Percentiles rank a stretch among this genome's conserved stretches.
These are phyloP conservation scores for Monopterus albus DNA, from an alignment of 2,113 vertebrate species.

Conservation along the genomic window DNA sequence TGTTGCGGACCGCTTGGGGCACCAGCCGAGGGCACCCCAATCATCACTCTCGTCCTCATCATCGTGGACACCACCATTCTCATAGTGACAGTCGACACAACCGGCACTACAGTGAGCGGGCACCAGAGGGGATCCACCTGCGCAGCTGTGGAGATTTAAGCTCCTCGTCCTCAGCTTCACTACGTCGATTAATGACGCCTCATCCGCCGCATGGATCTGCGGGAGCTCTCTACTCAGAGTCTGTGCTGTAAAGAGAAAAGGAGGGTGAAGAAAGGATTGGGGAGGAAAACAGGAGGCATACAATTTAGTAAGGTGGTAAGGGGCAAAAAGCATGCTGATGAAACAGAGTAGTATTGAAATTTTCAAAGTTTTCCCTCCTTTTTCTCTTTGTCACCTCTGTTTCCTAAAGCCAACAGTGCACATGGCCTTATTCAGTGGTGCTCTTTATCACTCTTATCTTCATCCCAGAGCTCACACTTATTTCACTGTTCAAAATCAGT, in stretches of 20 bases:
- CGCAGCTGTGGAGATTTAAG: conserved; percentile 95
- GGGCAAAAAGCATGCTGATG: conserved; percentile 1
- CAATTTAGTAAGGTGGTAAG: neutral
- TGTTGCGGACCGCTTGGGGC: conserved; percentile 81
- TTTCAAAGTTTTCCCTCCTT: conserved; percentile 23
- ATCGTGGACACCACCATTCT: conserved; percentile 81
- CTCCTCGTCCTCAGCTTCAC: conserved; percentile 86
- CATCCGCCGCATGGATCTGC: conserved; percentile 87
- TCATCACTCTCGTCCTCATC: conserved; percentile 67
- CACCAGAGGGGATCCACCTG: conserved; percentile 88
- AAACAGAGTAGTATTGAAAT: conserved; percentile 11
- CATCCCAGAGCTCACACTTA: conserved; percentile 29
- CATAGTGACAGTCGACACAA: conserved; percentile 83
- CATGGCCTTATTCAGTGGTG: conserved; percentile 68
- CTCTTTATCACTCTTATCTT: conserved; percentile 56
- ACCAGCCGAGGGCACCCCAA: conserved; percentile 68
- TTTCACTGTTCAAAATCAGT: conserved; percentile 36
- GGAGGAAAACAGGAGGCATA: neutral
- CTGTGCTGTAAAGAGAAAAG: conserved; percentile 77
- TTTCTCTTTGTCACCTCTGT: conserved; percentile 24
- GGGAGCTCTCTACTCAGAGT: conserved; percentile 87
- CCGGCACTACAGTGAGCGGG: conserved; percentile 62
- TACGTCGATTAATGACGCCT: conserved; percentile 82
- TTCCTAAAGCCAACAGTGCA: conserved; percentile 46
- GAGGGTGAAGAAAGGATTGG: conserved; percentile 7